Evolutionary conservation across 2,888 invertebrate species (phyloP), one percentile per base, ranked within the genome.

Genomic region (Thelaira solivaga): DNA sequence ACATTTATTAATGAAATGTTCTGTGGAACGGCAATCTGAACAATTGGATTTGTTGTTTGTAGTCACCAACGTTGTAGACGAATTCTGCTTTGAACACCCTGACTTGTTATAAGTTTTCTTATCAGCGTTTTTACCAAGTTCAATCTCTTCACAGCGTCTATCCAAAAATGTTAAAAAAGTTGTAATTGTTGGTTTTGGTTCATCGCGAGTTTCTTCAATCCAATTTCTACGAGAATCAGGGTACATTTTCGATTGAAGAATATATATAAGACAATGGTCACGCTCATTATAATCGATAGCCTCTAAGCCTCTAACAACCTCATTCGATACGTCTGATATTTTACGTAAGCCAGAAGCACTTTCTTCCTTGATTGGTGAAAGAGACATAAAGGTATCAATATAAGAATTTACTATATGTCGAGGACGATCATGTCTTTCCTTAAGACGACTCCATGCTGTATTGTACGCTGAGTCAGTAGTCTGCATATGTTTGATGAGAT

Each of bases 201-300:
- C 45, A 41, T 49, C 36, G 6, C 47, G 36, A 10, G 47, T 24
- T 1, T 31, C 41, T 11, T 69, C 49, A 29, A 49, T 34, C 49
- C 47, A 69, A 10, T 51, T 51, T 20, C 16, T 39, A 6, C 22
- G 26, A 10, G 68, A 45, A 1, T 59, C 41, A 10, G 34, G 11
- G 34, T 67, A 53, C 10, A 67, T 11, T 20, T 53, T 67, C 8
- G 2, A 22, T 5, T 31, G 18, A 10, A 67, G 18, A 2, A 65
- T 31, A 13, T 34, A 47, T 8, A 67, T 45, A 2, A 55, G 6
- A 39, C 59, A 69, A 18, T 36, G 26, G 39, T 57, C 55, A 18
- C 57, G 31, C 11, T 41, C 67, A 13, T 31, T 45, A 4, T 34
- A 31, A 20, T 7, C 18, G 6, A 34, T 34, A 8, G 47, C 62